Evolutionary conservation across 2,888 invertebrate species (phyloP).

Genomic region (Drosophila mimetica): DNA sequence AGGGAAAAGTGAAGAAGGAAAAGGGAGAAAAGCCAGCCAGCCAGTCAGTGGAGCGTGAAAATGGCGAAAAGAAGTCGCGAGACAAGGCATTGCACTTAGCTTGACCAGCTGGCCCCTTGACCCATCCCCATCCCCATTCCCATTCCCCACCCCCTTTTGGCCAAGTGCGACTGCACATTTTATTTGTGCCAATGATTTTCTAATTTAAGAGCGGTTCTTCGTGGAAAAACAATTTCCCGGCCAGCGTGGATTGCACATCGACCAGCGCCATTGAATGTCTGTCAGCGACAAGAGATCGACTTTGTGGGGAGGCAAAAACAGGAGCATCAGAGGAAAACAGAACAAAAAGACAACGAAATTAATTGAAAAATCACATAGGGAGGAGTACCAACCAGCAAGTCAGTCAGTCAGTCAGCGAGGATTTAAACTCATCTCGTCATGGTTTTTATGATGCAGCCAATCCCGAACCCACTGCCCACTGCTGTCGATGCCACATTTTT

Average conservation of each 20-base stretch:
- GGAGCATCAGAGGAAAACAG: constrained; percentile 7
- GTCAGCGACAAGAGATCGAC: constrained; percentile 36
- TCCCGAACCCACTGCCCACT: constrained; percentile 29
- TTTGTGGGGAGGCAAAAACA: constrained; percentile 34
- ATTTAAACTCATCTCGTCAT: constrained; percentile 48
- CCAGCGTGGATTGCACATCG: constrained; percentile 26
- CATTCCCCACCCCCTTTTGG: constrained; percentile 5
- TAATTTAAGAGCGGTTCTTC: constrained; percentile 54
- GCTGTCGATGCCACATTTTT: constrained; percentile 65
- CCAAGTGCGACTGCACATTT: constrained; percentile 58
- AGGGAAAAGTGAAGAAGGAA: neutral
- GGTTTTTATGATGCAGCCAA: constrained; percentile 64
- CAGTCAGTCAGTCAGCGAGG: constrained; percentile 22
- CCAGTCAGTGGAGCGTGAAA: constrained; percentile 58
- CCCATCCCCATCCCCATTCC: neutral
- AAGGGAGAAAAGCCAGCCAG: constrained; percentile 13
- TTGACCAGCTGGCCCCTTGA: constrained; percentile 56
- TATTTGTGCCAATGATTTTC: constrained; percentile 76
- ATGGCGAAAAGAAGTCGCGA: constrained; percentile 56
- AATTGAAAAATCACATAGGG: constrained; percentile 71
- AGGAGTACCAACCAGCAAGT: constrained; percentile 4
- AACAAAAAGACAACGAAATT: constrained; percentile 62
- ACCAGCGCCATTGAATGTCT: constrained; percentile 33
- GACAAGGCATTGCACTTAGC: constrained; percentile 75
- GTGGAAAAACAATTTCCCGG: constrained; percentile 60